phyloP scores from a whole-genome alignment of 2,797 vertebrate genomes.

The Pelobates cultripes region DNA sequence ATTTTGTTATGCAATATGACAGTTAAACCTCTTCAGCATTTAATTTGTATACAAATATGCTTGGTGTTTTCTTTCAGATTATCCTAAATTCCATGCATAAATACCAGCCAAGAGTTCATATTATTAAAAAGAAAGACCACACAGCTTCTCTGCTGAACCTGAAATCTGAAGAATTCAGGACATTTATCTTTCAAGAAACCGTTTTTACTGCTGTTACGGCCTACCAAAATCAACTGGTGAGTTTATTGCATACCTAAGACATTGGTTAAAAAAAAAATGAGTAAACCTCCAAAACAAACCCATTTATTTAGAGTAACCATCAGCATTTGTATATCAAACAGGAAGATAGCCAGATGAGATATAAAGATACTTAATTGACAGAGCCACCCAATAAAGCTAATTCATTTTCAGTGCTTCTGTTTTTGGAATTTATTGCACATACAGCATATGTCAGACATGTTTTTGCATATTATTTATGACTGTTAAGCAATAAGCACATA shows the following conservation, averaged over 20 bases:
- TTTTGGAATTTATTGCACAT: conserved; percentile 10
- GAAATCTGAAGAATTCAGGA: conserved; percentile 96
- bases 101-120: conserved; percentile 97
- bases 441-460: conserved; percentile 16
- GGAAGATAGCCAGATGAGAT: not conserved
- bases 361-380: not conserved
- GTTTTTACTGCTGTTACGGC: conserved; percentile 97
- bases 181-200: conserved; percentile 95
- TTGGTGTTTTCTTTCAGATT: conserved; percentile 75
- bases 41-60: not conserved
- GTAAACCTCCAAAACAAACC: not conserved
- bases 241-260: conserved; percentile 56
- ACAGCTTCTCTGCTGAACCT: conserved; percentile 95
- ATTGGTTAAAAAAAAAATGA: not conserved
- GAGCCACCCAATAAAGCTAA: not conserved
- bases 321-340: not conserved
- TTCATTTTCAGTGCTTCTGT: not conserved
- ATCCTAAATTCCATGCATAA: conserved; percentile 99
- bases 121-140: conserved; percentile 99
- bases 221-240: conserved; percentile 98
- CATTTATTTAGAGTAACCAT: not conserved
- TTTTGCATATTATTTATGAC: conserved; percentile 29
- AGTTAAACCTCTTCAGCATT: too few relatives aligned
- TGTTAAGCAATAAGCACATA: conserved; percentile 10
- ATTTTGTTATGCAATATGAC: too few relatives aligned